A percentile compares a stretch with the other conserved stretches of the same genome.
phyloP scores from a whole-genome alignment of 1,140 invertebrate genomes.

The Thrips palmi region DNA sequence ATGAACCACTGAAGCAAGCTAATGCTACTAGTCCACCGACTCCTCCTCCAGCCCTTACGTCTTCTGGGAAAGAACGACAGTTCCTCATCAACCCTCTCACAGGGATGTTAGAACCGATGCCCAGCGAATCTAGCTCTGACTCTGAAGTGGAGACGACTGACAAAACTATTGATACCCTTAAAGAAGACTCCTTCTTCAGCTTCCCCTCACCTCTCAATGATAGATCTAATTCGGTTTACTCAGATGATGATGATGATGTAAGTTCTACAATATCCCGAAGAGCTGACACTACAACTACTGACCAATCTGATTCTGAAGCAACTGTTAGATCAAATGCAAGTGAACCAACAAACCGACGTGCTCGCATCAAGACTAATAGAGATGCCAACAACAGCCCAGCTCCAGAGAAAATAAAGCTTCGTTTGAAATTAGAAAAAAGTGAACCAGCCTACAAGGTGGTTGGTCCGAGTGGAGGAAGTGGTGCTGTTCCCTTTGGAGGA shows the following conservation, averaged over 20 bases:
- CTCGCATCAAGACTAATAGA: slow-evolving; percentile 5
- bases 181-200: slow-evolving; percentile 30
- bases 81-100: slow-evolving; percentile 77
- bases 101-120: slow-evolving; percentile 64
- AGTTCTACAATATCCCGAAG: slow-evolving; percentile 19
- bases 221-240: slow-evolving; percentile 36
- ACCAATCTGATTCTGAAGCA: slow-evolving; percentile 43
- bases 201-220: slow-evolving; percentile 31
- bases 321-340: slow-evolving; percentile 33
- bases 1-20: too few species aligned
- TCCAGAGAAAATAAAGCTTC: slow-evolving; percentile 60
- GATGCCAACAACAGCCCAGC: slow-evolving; percentile 13
- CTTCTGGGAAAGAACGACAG: slow-evolving; percentile 38
- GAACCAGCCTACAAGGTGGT: slow-evolving; percentile 70
- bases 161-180: slow-evolving; percentile 15
- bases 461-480: slow-evolving; percentile 24
- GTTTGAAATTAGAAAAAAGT: slow-evolving; percentile 63
- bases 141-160: slow-evolving; percentile 24
- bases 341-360: slow-evolving; percentile 19
- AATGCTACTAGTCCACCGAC: too few species aligned
- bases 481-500: background rate
- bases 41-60: slow-evolving; percentile 23
- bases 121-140: slow-evolving; percentile 37
- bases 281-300: slow-evolving; percentile 31
- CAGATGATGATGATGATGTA: slow-evolving; percentile 21